Conservation (phyloP, 1,140 invertebrate genomes). For the Anastrepha ludens region DNA sequence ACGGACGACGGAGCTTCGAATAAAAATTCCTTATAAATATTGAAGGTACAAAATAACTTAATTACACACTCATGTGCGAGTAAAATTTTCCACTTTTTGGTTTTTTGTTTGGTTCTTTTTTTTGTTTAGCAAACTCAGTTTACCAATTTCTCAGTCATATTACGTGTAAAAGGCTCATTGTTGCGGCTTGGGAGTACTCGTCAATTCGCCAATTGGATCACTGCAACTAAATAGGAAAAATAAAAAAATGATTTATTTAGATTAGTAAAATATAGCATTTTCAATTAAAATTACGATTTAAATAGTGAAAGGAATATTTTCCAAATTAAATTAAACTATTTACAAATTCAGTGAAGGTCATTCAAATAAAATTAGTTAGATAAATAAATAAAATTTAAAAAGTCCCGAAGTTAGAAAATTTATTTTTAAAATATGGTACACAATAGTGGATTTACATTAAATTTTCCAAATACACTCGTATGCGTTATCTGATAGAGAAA, state of each 20-base stretch:
- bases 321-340: too few species aligned
- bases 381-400: too few species aligned
- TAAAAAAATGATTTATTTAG: background rate
- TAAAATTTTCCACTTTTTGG: background rate
- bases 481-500: too few species aligned
- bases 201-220: slow-evolving; percentile 65
- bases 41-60: slow-evolving; percentile 55
- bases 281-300: background rate
- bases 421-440: too few species aligned
- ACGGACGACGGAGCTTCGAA: background rate
- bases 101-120: background rate
- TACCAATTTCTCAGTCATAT: background rate
- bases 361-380: too few species aligned
- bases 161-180: background rate
- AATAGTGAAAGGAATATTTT: too few species aligned
- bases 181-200: slow-evolving; percentile 63
- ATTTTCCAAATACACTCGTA: too few species aligned
- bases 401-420: too few species aligned
- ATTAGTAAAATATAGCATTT: background rate
- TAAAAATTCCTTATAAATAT: slow-evolving; percentile 39
- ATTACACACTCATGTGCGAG: slow-evolving; percentile 27
- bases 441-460: too few species aligned
- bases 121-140: background rate
- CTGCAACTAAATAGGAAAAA: slow-evolving; percentile 58
- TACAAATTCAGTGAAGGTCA: too few species aligned